phyloP scores from a whole-genome alignment of 2,888 invertebrate species.

The Ichneumoninae sp. region DNA sequence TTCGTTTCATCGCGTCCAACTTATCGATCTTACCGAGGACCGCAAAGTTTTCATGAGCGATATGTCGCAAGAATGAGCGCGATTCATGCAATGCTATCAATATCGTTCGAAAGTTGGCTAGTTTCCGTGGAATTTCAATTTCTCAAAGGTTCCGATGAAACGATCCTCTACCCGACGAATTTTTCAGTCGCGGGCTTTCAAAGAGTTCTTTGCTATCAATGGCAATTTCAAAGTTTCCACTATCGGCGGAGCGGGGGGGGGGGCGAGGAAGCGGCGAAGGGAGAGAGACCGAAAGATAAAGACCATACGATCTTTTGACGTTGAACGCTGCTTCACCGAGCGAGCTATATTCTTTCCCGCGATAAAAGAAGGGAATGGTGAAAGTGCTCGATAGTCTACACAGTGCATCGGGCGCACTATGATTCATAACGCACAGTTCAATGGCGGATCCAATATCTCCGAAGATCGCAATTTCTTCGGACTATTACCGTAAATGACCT shows the following conservation, averaged over 20 bases:
- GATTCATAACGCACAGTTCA: constrained; percentile 58
- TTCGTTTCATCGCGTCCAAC: background rate
- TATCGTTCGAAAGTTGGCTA: constrained; percentile 4
- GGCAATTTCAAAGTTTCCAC: constrained; percentile 62
- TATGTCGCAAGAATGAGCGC: background rate
- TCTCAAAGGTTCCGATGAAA: constrained; percentile 20
- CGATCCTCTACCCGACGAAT: constrained; percentile 41
- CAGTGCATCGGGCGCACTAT: constrained; percentile 42
- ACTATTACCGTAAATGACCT: constrained; percentile 62
- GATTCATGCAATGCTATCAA: constrained; percentile 10
- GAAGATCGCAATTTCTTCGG: constrained; percentile 58
- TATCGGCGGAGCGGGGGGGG: constrained; percentile 26
- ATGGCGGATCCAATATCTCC: constrained; percentile 56
- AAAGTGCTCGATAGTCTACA: constrained; percentile 35
- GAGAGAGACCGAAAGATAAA: constrained; percentile 18
- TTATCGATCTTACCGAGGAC: background rate
- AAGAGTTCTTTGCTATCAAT: constrained; percentile 54
- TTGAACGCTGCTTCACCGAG: constrained; percentile 33
- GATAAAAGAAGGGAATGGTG: constrained; percentile 23
- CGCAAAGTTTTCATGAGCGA: background rate
- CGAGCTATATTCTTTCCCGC: constrained; percentile 42
- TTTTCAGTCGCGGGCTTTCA: constrained; percentile 48
- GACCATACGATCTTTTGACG: constrained; percentile 49
- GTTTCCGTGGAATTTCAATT: constrained; percentile 8
- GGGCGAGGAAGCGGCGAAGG: background rate